A percentile compares a stretch with the other conserved stretches of the same genome.
These are phyloP conservation scores for Hydraecia micacea DNA, from an alignment of 2,888 invertebrate genomes.

Conservation along the genomic window DNA sequence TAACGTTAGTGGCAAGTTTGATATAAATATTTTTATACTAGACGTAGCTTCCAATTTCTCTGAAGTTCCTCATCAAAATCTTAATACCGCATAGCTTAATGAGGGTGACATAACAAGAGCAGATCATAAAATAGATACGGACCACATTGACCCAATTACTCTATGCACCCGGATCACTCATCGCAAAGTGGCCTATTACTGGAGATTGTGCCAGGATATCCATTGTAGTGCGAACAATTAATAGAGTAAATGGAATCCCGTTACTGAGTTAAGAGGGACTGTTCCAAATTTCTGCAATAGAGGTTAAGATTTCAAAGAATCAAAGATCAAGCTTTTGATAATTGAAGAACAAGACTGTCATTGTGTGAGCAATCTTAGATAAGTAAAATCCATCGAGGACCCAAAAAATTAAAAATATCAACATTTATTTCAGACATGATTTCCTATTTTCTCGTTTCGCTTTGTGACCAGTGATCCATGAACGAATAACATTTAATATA, in stretches of 20 bases:
- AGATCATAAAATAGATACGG: constrained; percentile 37
- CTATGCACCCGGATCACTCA: constrained; percentile 43
- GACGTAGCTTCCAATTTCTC: neutral
- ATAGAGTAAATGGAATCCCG: constrained; percentile 3
- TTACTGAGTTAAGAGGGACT: neutral
- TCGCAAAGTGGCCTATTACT: constrained; percentile 54
- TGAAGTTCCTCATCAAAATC: constrained; percentile 13
- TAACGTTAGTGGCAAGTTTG: neutral
- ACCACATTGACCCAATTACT: constrained; percentile 54
- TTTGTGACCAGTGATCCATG: constrained; percentile 33
- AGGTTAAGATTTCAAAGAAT: neutral
- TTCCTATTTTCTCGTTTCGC: constrained; percentile 24
- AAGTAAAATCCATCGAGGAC: neutral
- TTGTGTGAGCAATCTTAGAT: neutral
- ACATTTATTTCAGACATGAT: constrained; percentile 20
- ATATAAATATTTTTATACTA: constrained; percentile 11
- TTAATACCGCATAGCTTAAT: constrained; percentile 4
- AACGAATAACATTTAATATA: constrained; percentile 44
- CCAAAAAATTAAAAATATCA: constrained; percentile 12
- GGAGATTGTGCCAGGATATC: constrained; percentile 13
- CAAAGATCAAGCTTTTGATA: neutral
- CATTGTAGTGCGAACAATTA: constrained; percentile 31
- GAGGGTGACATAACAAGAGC: constrained; percentile 20
- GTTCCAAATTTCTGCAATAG: neutral
- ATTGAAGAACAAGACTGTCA: neutral